Evolutionary conservation across 92 coral and sea anemone species (phyloP).

Genomic region (Micromussa lordhowensis): DNA sequence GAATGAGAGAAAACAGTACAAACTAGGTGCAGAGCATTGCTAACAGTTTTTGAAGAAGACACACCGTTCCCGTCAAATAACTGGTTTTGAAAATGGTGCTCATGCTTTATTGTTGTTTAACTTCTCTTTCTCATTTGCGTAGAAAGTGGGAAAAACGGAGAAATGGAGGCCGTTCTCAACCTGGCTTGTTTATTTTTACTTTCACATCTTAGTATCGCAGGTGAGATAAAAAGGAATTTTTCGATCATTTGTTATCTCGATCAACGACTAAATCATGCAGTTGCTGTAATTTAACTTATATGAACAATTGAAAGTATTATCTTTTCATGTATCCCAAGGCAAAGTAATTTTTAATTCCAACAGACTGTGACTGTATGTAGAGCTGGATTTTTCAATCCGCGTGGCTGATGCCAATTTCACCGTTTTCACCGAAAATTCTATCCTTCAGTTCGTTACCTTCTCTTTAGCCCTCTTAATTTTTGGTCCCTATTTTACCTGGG

Average conservation of each 20-base stretch:
- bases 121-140: background rate
- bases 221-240: background rate
- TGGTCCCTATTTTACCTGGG: too few relatives aligned
- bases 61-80: background rate
- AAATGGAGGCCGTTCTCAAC: conserved; percentile 23
- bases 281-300: background rate
- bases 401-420: too few relatives aligned
- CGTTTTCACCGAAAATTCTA: too few relatives aligned
- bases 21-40: background rate
- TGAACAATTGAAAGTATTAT: background rate
- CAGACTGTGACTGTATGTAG: too few relatives aligned
- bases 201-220: conserved; percentile 23
- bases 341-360: too few relatives aligned
- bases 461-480: too few relatives aligned
- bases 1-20: background rate
- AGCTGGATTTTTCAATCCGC: too few relatives aligned
- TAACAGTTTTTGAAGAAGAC: background rate
- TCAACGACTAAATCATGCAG: background rate
- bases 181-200: conserved; percentile 9
- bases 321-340: too few relatives aligned
- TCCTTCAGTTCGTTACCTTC: background rate
- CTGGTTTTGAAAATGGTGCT: background rate
- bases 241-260: background rate
- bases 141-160: background rate
- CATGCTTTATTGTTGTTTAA: background rate